Base-by-base conservation (phyloP, 1,140 invertebrate genomes). In the Drosophila malerkotliana region DNA sequence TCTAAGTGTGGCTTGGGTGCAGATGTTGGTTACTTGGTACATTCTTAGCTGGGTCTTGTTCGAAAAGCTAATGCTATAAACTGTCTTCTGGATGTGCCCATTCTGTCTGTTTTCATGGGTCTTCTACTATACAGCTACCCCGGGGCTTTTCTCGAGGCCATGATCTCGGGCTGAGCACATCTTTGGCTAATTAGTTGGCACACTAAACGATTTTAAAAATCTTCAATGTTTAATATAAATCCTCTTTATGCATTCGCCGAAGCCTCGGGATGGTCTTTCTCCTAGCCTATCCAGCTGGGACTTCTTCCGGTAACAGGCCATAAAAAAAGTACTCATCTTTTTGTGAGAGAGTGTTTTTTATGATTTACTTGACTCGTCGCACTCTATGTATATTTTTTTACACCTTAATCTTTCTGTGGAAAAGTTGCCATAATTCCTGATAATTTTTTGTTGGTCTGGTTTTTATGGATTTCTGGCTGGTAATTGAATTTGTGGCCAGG, bases 401-500 rank as follows among this genome's bases (percentile, higher is more conserved):
- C 79, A 84, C 76, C 79, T 83, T 45, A 61, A 63, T 75, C 52
- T 68, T 75, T 83, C 41, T 64, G 44, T 52, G 52, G 45, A 78
- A 67, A 68, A 72, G 30, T 18, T 21, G 15, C 34, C 12, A 69
- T 60, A 48, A 72, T 62, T 72, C 53, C 57, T 57, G 39, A 56
- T 74, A 67, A 76, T 61, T 64, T 73, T 59, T 85, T 72, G 56
- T 44, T 81, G 68, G 51, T 57, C 60, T 84, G 32, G 37, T 84
- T 62, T 85, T 49, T 67, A 51, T 53, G 71, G 51, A 48, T 67
- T 48, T 49, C 28, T 60, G 54, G 49, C 37, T 60, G 54, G 80
- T 87, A 87, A 87, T 87, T 87, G 83, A 87, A 87, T 88, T 88
- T 87, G 82, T 54, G 82, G 82, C 83, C 34, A 54, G 60, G 51